Evolutionary conservation across 2,113 vertebrate genomes (phyloP), one percentile per base, ranked within the genome.

Genomic region (Bos javanicus): DNA sequence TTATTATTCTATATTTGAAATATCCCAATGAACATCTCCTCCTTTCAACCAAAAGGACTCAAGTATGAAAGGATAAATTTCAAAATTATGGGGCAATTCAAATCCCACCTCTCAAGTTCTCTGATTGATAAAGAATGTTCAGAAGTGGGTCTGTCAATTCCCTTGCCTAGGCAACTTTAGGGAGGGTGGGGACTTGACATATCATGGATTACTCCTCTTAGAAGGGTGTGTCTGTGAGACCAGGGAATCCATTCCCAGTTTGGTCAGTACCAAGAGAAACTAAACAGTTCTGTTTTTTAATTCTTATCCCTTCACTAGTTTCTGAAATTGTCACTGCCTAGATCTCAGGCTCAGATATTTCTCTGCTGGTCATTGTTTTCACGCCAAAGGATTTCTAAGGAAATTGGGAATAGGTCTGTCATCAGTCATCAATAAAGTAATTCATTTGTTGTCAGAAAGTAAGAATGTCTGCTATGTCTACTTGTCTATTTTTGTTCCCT

Each of bases 381-480:
- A 94, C 50, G 93, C 19, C 80, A 91, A 48, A 82, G n/a, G 46
- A 46, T 62, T 94, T 81, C 62, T 82, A 91, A 87, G 25, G 28
- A 94, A 81, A 57, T 56, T 71, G 39, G n/a, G 30, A 81, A 90
- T 87, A 62, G 12, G 57, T 91, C 23, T 56, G 46, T 26, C 60
- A 62, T 16, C 60, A 90, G 17, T n/a, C 60, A 93, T 97, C 89
- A 93, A 64, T 76, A 93, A 94, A 17, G 59, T 50, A 59, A 89
- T 86, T 84, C 26, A 54, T 76, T 96, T 93, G 52, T 95, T 48
- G 92, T 94, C 33, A 87, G 82, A 59, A 87, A 80, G 89, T 85
- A 76, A 97, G 10, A 94, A 91, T 67, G 23, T 81, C 92, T 97
- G 57, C 81, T 95, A 62, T 85, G 64, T 39, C 84, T 62, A 67